phyloP scores from a whole-genome alignment of 2,797 vertebrate genomes.

The Dermochelys coriacea region DNA sequence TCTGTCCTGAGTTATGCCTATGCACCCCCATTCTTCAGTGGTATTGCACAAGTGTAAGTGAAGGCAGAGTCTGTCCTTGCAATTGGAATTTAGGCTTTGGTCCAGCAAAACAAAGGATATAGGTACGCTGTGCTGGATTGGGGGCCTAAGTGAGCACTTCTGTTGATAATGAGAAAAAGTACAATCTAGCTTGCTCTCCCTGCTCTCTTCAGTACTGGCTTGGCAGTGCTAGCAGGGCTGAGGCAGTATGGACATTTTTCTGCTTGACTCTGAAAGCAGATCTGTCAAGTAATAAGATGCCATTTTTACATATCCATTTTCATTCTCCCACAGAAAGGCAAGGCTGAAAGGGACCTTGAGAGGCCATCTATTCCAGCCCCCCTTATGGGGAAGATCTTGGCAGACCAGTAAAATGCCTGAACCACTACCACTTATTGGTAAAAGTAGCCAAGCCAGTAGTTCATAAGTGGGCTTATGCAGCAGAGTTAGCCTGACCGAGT shows the following conservation, averaged over 20 bases:
- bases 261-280: no score
- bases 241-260: background rate
- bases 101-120: background rate
- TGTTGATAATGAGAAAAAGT: background rate
- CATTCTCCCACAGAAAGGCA: background rate
- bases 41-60: background rate
- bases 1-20: background rate
- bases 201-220: background rate
- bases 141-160: background rate
- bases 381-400: no score
- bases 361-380: no score
- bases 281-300: no score
- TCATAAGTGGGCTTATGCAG: no score
- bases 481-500: no score
- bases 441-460: no score
- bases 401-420: no score
- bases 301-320: background rate
- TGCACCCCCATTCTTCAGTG: background rate
- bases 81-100: background rate
- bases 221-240: background rate
- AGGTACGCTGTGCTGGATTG: background rate
- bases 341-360: no score
- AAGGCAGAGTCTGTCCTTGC: background rate
- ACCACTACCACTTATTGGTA: no score
- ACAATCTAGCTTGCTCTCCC: background rate